A percentile compares a stretch with the other conserved stretches of the same genome.
Conservation (phyloP, 2,113 vertebrate species). For the Nymphicus hollandicus region DNA sequence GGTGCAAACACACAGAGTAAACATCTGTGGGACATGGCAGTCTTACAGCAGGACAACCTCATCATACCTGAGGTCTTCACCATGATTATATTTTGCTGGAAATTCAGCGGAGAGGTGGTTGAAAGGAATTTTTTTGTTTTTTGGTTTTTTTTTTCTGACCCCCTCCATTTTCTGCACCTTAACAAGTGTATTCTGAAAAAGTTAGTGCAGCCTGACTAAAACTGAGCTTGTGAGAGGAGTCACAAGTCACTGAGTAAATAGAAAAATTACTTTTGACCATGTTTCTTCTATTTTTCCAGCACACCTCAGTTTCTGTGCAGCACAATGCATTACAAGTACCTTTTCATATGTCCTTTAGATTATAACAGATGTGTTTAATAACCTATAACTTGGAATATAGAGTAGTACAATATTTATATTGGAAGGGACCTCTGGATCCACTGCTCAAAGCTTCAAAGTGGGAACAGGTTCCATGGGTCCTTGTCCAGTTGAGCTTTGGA, state of each 20-base stretch:
- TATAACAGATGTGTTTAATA: neutral
- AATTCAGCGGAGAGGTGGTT: neutral
- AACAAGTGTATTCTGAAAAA: neutral
- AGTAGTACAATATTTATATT: neutral
- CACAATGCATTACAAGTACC: neutral
- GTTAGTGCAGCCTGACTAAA: neutral
- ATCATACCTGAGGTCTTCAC: neutral
- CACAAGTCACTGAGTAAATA: neutral
- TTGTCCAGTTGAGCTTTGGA: neutral
- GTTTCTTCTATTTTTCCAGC: neutral
- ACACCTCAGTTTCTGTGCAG: neutral
- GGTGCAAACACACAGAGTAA: neutral
- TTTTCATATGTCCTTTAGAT: neutral
- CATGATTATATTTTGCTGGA: neutral
- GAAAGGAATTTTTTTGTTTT: neutral
- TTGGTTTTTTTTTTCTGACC: neutral
- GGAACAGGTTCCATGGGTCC: neutral
- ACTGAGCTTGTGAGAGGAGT: neutral
- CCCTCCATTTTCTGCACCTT: neutral
- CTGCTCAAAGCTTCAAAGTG: neutral
- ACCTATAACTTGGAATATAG: neutral
- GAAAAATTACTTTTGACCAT: neutral
- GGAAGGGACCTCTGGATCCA: neutral
- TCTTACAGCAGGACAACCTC: neutral
- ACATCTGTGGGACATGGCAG: neutral